Percentiles rank a stretch among this genome's conserved stretches.
phyloP scores from a whole-genome alignment of 2,888 invertebrate genomes.

The Agonopterix alstromeriana region DNA sequence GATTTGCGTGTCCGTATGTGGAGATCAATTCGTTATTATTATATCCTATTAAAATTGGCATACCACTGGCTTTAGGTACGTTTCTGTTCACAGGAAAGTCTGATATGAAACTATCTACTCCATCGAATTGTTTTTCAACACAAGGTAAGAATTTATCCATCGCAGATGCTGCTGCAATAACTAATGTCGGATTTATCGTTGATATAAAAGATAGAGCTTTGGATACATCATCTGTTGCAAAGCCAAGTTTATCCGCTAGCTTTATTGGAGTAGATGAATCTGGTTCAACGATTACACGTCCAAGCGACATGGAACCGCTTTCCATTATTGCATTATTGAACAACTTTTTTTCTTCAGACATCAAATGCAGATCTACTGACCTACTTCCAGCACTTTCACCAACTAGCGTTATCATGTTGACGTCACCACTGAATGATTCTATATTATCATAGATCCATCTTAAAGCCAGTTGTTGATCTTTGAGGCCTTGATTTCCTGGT shows the following conservation, averaged over 20 bases:
- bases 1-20: slow-evolving; percentile 12
- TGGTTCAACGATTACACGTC: slow-evolving; percentile 23
- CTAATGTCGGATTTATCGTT: slow-evolving; percentile 16
- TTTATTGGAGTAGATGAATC: slow-evolving; percentile 26
- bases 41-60: slow-evolving; percentile 40
- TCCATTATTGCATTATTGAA: slow-evolving; percentile 37
- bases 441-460: slow-evolving; percentile 45
- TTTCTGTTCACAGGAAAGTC: slow-evolving; percentile 27
- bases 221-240: slow-evolving; percentile 15
- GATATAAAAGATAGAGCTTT: slow-evolving; percentile 32
- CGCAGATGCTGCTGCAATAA: slow-evolving; percentile 23
- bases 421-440: slow-evolving; percentile 43
- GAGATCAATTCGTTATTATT: slow-evolving; percentile 30
- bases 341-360: slow-evolving; percentile 27
- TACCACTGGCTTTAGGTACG: slow-evolving; percentile 27
- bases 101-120: slow-evolving; percentile 31
- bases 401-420: slow-evolving; percentile 33
- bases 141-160: slow-evolving; percentile 31
- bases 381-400: slow-evolving; percentile 40
- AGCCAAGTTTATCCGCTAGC: slow-evolving; percentile 31
- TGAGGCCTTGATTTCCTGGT: slow-evolving; percentile 49
- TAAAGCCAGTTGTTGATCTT: slow-evolving; percentile 41
- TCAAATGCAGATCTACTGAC: slow-evolving; percentile 38
- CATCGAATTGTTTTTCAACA: slow-evolving; percentile 34
- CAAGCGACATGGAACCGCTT: slow-evolving; percentile 33